Conservation (phyloP, 1,140 invertebrate species). For the Penaeus japonicus region DNA sequence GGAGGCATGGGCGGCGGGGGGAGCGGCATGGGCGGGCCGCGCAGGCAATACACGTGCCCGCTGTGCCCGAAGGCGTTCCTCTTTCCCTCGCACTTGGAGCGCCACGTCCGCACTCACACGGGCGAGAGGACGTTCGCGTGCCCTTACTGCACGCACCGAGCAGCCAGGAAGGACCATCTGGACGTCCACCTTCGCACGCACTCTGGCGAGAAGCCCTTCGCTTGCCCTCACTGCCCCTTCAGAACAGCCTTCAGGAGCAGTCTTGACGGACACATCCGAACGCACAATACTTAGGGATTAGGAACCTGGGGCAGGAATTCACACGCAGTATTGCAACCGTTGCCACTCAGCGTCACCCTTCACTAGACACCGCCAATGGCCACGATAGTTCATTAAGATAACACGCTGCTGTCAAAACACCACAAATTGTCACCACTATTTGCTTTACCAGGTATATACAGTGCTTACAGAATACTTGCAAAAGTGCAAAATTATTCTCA, state of each 20-base stretch:
- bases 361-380: no score
- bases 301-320: neutral
- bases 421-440: no score
- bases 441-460: no score
- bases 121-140: constrained; percentile 45
- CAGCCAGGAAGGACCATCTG: constrained; percentile 66
- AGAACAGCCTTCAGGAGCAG: constrained; percentile 41
- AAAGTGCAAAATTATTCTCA: no score
- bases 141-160: constrained; percentile 61
- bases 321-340: no score
- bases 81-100: constrained; percentile 64
- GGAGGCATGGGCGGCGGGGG: neutral
- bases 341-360: no score
- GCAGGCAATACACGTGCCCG: constrained; percentile 43
- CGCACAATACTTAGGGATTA: constrained; percentile 9
- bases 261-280: constrained; percentile 44
- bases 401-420: no score
- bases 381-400: no score
- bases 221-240: constrained; percentile 43
- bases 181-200: constrained; percentile 52
- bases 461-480: no score
- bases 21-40: neutral
- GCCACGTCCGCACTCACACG: constrained; percentile 61
- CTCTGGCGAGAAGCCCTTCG: constrained; percentile 51
- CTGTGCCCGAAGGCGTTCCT: constrained; percentile 64